Percentiles rank a stretch among this genome's conserved stretches.
These are phyloP conservation scores for Habrosyne pyritoides DNA, from an alignment of 2,888 invertebrate genomes.

Conservation along the genomic window DNA sequence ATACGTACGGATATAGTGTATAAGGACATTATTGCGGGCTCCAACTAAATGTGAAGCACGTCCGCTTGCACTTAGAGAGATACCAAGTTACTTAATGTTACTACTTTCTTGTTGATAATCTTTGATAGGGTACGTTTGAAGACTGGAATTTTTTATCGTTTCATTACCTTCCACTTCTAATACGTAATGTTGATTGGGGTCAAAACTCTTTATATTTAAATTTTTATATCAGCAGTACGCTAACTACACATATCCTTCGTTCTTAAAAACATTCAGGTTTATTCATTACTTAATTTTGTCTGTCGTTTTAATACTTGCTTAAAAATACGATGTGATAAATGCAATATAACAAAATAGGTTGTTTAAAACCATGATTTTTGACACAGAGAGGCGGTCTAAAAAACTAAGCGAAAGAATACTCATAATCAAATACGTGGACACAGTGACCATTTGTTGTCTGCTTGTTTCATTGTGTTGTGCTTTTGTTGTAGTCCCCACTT, in stretches of 20 bases:
- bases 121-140: neutral
- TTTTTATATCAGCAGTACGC: too few species aligned
- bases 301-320: too few species aligned
- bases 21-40: constrained; percentile 28
- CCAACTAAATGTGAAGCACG: constrained; percentile 24
- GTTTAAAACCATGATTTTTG: constrained; percentile 41
- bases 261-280: too few species aligned
- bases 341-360: constrained; percentile 49
- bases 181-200: neutral
- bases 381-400: constrained; percentile 44
- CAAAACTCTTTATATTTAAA: too few species aligned
- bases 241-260: too few species aligned
- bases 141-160: neutral
- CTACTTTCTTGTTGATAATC: constrained; percentile 3
- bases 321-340: too few species aligned
- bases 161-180: constrained; percentile 20
- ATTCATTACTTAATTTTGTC: constrained; percentile 42
- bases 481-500: too few species aligned
- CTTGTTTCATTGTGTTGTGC: too few species aligned
- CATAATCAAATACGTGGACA: too few species aligned
- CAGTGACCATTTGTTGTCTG: too few species aligned
- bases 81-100: constrained; percentile 2
- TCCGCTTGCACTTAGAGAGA: constrained; percentile 4
- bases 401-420: too few species aligned
- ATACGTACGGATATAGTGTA: constrained; percentile 29